Evolutionary conservation across 2,797 vertebrate genomes (phyloP).

Genomic region (Scolopax bukidnonensis): DNA sequence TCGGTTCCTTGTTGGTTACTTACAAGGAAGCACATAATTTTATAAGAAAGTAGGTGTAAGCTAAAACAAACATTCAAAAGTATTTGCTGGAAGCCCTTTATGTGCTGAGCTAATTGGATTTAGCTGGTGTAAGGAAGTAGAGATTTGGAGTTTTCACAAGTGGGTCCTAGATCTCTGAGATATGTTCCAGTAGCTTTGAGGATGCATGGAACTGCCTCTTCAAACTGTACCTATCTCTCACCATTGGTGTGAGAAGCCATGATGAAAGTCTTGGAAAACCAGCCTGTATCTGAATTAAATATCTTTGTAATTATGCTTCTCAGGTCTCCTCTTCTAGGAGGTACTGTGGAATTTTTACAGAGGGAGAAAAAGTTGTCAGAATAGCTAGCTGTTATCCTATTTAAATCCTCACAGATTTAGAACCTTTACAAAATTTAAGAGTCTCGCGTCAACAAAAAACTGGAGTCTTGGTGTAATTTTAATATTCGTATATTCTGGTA

Average conservation of each 20-base stretch:
- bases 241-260: neutral
- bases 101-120: neutral
- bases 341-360: neutral
- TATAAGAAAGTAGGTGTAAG: neutral
- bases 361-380: neutral
- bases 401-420: neutral
- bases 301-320: neutral
- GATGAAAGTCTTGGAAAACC: neutral
- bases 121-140: neutral
- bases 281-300: neutral
- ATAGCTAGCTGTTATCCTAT: neutral
- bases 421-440: neutral
- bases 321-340: neutral
- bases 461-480: neutral
- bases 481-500: neutral
- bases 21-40: neutral
- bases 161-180: neutral
- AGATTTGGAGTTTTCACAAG: neutral
- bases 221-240: rapidly evolving
- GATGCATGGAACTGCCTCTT: neutral
- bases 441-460: neutral
- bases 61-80: neutral
- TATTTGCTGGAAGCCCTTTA: neutral
- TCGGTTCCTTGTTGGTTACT: neutral
- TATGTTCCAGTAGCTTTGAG: neutral